Evolutionary conservation across 2,888 invertebrate species (phyloP), one percentile per base, ranked within the genome.

Genomic region (Andrena trimmerana): DNA sequence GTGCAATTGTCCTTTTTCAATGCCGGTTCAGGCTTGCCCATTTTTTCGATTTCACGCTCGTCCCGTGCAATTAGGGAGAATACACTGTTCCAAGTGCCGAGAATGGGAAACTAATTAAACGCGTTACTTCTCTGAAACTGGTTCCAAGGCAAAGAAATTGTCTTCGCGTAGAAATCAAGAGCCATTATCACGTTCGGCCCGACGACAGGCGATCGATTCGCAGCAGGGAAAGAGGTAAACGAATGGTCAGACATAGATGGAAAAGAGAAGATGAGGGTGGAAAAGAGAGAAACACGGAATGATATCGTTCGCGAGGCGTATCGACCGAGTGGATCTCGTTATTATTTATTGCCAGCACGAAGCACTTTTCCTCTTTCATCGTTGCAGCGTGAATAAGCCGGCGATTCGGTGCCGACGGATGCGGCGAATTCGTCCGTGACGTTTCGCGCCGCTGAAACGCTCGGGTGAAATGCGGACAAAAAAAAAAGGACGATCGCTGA

Each of bases 291-390:
- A 50, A 66, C 13, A 27, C 24, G 59, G 54, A 72, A 80, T 75
- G 85, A 80, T 88, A 88, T 85, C 89, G 85, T 76, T 88, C 73
- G 78, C 78, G 79, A 79, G 69, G 73, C 81, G 71, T 76, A 86
- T 88, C 88, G 86, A 82, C 80, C 84, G 85, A 71, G 71, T 68
- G 84, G 82, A 86, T 85, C 80, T 81, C 82, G 88, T 86, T 86
- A 88, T 88, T 88, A 88, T 88, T 88, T 88, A 88, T 88, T 86
- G 88, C 87, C 83, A 63, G 81, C 80, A 74, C 77, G 87, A 79
- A 81, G 62, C 84, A 86, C 84, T 81, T 84, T 81, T 87, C 81
- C 78, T 80, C 79, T 83, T 83, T 82, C 81, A 78, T 78, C 81
- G 77, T 69, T 78, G 82, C 78, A 85, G 60, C 74, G 84, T 77